These are phyloP conservation scores for Phrynocephalus versicolor DNA, from an alignment of 2,113 vertebrate species.

Conservation along the genomic window DNA sequence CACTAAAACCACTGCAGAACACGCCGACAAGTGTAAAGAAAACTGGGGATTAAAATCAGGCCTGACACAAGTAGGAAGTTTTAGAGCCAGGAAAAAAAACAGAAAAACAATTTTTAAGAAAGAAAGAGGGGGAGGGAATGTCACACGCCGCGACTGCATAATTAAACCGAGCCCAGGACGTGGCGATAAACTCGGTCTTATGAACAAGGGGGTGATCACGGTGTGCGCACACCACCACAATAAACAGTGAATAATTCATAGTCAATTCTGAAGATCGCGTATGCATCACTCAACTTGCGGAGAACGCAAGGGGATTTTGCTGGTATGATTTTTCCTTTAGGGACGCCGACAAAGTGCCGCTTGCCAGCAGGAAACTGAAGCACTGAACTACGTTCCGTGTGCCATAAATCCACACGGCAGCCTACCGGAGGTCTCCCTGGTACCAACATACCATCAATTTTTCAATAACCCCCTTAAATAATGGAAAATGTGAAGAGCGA, in stretches of 20 bases:
- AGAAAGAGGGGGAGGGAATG: neutral
- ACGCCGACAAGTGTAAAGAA: neutral
- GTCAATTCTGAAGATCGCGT: conserved; percentile 68
- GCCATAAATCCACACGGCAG: conserved; percentile 76
- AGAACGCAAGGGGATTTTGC: conserved; percentile 70
- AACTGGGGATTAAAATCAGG: fast-evolving
- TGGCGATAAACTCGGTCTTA: conserved; percentile 55
- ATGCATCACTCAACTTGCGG: conserved; percentile 72
- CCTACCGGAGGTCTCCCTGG: conserved; percentile 77
- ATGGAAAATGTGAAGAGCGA: conserved; percentile 78
- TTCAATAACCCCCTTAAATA: conserved; percentile 83
- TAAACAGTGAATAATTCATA: conserved; percentile 83
- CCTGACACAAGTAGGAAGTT: no score
- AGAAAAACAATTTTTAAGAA: neutral
- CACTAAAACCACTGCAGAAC: neutral
- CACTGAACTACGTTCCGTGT: conserved; percentile 78
- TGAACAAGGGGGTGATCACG: conserved; percentile 60
- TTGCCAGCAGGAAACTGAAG: conserved; percentile 67
- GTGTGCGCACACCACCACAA: conserved; percentile 68
- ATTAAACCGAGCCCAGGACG: conserved; percentile 48
- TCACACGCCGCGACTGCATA: conserved; percentile 27
- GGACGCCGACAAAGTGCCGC: conserved; percentile 73
- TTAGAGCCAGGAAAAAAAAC: no score
- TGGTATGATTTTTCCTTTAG: conserved; percentile 71
- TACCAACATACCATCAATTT: conserved; percentile 81